These are phyloP conservation scores for Hydrotaea diabolus DNA, from an alignment of 2,888 invertebrate genomes.

Conservation along the genomic window DNA sequence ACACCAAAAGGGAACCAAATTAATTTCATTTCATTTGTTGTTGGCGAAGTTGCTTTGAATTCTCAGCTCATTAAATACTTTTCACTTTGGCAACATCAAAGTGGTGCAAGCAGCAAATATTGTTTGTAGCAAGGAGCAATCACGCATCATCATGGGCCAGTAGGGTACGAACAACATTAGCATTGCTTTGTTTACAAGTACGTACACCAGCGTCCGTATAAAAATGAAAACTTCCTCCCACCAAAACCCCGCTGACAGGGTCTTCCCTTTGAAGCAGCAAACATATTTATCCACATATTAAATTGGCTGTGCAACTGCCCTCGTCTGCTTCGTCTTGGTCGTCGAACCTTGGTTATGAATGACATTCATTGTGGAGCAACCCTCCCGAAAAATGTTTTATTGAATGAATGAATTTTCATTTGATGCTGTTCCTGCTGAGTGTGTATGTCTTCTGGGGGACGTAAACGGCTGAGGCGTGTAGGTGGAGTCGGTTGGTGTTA, in stretches of 20 bases:
- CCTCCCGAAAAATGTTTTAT: neutral
- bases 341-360: neutral
- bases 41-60: neutral
- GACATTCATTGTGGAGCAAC: neutral
- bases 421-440: neutral
- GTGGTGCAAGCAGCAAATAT: neutral
- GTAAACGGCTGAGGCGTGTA: too few species aligned
- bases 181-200: too few species aligned
- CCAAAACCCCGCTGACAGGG: too few species aligned
- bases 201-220: too few species aligned
- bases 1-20: neutral
- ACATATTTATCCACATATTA: too few species aligned
- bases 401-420: conserved; percentile 27
- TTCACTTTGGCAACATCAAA: conserved; percentile 27
- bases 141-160: too few species aligned
- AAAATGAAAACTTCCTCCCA: too few species aligned
- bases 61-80: conserved; percentile 23
- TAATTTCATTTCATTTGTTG: neutral
- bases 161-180: too few species aligned
- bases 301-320: neutral
- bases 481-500: neutral
- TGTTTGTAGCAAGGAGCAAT: too few species aligned
- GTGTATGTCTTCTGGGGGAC: neutral
- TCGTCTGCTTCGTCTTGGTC: neutral
- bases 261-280: too few species aligned